phyloP scores from a whole-genome alignment of 2,888 invertebrate species.

The Acleris cristana region DNA sequence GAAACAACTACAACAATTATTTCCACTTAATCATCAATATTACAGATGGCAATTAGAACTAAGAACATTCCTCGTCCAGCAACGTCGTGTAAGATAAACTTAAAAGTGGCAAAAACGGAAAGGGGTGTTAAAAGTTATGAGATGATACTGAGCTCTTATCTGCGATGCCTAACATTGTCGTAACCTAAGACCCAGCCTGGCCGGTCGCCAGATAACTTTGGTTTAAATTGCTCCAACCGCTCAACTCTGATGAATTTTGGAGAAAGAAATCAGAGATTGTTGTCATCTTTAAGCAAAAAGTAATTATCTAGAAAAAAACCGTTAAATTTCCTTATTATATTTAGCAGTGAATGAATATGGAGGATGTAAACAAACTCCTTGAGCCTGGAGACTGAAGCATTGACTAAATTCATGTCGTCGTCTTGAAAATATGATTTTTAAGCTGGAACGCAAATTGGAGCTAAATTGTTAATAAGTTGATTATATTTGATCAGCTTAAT shows the following conservation, averaged over 20 bases:
- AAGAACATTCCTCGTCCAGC: neutral
- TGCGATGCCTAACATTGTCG: constrained; percentile 63
- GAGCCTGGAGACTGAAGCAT: no score
- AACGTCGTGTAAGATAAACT: constrained; percentile 25
- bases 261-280: constrained; percentile 41
- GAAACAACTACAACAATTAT: no score
- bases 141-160: constrained; percentile 65
- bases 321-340: no score
- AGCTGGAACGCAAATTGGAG: no score
- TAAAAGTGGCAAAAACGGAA: constrained; percentile 37
- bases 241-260: constrained; percentile 49
- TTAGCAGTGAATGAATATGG: no score
- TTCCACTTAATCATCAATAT: no score
- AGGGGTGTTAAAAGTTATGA: constrained; percentile 44
- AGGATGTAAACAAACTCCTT: no score
- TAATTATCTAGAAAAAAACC: neutral
- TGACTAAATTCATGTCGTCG: no score
- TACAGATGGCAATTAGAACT: no score
- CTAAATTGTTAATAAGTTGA: no score
- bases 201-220: constrained; percentile 71
- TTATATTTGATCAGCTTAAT: no score
- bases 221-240: constrained; percentile 66
- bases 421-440: no score
- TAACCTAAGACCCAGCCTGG: constrained; percentile 67
- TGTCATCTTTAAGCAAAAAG: neutral